These are phyloP conservation scores for Dendronephthya gigantea DNA, from an alignment of 64 coral and sea anemone species.

Conservation along the genomic window DNA sequence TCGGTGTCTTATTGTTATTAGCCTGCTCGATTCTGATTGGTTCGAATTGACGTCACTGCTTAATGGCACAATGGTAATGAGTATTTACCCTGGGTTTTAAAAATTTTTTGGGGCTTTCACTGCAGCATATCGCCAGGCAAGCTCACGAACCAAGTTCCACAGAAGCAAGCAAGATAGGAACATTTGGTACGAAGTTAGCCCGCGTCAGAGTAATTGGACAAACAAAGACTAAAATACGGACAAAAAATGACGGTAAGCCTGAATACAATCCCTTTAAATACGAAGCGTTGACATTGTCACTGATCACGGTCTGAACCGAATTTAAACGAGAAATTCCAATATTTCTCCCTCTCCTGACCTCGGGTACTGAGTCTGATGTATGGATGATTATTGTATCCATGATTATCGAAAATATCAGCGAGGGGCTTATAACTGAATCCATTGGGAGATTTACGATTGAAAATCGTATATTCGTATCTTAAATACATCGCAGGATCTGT, in stretches of 20 bases:
- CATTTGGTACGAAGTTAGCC: neutral
- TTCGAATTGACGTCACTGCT: neutral
- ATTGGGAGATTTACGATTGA: neutral
- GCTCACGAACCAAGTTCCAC: neutral
- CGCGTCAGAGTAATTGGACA: neutral
- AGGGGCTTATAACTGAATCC: too few relatives aligned
- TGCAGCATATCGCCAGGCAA: neutral
- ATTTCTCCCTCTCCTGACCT: too few relatives aligned
- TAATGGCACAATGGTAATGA: conserved; percentile 7
- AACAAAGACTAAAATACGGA: neutral
- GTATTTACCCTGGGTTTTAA: conserved; percentile 7
- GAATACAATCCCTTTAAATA: too few relatives aligned
- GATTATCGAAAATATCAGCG: too few relatives aligned
- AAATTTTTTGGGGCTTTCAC: neutral
- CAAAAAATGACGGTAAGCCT: neutral
- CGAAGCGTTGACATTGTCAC: too few relatives aligned
- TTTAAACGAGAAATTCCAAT: too few relatives aligned
- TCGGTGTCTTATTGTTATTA: neutral
- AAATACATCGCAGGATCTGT: neutral
- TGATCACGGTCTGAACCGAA: too few relatives aligned
- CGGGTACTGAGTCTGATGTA: too few relatives aligned
- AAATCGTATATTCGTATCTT: neutral
- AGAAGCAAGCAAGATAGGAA: neutral
- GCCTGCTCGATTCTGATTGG: neutral
- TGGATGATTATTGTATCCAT: too few relatives aligned